Conservation (phyloP, 2,797 vertebrate species). For the Acrocephalus scirpaceus region DNA sequence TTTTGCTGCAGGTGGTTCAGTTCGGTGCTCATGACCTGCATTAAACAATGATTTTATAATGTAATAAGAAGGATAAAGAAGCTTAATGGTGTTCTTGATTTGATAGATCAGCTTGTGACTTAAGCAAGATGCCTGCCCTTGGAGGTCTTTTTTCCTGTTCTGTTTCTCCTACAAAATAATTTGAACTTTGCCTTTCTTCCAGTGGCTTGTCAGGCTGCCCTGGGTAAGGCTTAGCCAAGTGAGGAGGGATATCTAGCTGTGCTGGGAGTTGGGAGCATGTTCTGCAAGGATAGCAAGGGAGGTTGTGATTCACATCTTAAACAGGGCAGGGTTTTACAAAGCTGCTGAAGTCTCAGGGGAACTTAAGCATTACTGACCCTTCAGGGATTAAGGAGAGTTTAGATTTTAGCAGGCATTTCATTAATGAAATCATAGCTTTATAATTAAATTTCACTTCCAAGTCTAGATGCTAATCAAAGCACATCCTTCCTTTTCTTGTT, state of each 20-base stretch:
- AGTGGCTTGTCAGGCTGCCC: neutral
- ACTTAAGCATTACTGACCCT: constrained; percentile 1
- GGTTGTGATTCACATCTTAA: constrained; percentile 49
- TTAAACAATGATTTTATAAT: neutral
- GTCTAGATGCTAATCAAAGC: constrained; percentile 18
- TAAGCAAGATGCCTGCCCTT: neutral
- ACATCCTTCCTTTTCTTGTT: constrained; percentile 38
- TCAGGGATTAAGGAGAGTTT: neutral
- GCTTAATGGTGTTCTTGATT: neutral
- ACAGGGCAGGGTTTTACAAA: neutral
- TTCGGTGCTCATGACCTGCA: neutral
- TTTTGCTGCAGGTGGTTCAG: neutral
- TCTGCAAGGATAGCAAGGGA: neutral
- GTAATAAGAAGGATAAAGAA: neutral
- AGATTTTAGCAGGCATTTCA: constrained; percentile 28
- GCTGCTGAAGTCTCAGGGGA: constrained; percentile 9
- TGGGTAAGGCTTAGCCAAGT: neutral
- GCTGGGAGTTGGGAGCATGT: neutral
- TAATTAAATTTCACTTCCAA: constrained; percentile 34
- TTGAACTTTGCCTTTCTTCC: neutral
- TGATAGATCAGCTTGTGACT: neutral
- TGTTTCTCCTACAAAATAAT: neutral
- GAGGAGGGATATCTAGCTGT: neutral
- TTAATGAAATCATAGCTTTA: constrained; percentile 37
- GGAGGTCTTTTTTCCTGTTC: neutral